Evolutionary conservation across 2,888 invertebrate genomes (phyloP).

Genomic region (Nomada lathburiana): DNA sequence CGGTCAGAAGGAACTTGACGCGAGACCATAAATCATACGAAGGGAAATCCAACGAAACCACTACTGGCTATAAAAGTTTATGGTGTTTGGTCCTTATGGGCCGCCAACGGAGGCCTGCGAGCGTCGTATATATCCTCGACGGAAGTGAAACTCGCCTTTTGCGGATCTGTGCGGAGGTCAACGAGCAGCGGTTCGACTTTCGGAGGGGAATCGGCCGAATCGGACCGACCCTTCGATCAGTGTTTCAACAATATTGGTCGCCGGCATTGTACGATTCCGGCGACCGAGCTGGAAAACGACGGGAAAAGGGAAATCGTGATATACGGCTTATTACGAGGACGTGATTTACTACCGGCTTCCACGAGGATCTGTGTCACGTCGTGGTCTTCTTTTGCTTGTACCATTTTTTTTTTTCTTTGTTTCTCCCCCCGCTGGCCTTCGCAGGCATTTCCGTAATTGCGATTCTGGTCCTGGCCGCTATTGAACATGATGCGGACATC

Average conservation of each 20-base stretch:
- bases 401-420: neutral
- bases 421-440: constrained; percentile 1
- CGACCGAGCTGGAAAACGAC: constrained; percentile 31
- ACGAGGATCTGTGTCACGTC: constrained; percentile 38
- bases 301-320: constrained; percentile 45
- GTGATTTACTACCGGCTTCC: constrained; percentile 56
- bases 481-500: too few species aligned
- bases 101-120: constrained; percentile 33
- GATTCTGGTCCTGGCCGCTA: neutral
- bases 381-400: constrained; percentile 1
- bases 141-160: constrained; percentile 75
- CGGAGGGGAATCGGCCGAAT: constrained; percentile 5
- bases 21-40: constrained; percentile 80
- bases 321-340: constrained; percentile 59
- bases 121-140: constrained; percentile 67
- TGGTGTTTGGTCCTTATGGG: constrained; percentile 73
- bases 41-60: constrained; percentile 80
- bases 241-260: constrained; percentile 76
- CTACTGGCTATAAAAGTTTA: constrained; percentile 82
- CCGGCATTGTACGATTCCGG: constrained; percentile 66
- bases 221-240: constrained; percentile 55
- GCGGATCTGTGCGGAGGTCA: constrained; percentile 48
- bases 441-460: neutral
- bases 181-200: constrained; percentile 28
- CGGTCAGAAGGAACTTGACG: constrained; percentile 37